Percentiles rank a stretch among this genome's conserved stretches.
Evolutionary conservation across 2,888 invertebrate genomes (phyloP).

Genomic region (Galeopsomyia nigrocyanea): DNA sequence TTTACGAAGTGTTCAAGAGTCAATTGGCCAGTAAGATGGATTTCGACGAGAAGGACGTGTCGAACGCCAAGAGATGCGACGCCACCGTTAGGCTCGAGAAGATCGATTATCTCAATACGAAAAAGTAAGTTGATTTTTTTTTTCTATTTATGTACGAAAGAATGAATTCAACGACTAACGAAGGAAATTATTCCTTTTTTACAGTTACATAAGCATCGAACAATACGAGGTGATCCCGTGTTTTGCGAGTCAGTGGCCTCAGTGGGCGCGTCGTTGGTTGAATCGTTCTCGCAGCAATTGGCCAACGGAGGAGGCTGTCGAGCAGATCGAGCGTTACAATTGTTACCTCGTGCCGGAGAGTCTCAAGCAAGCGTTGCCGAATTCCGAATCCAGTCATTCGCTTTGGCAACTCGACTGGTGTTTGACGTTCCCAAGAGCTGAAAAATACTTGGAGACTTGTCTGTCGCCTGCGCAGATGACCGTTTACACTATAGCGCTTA

Average conservation of each 20-base stretch:
- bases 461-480: conserved; percentile 80
- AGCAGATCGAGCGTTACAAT: conserved; percentile 76
- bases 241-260: conserved; percentile 81
- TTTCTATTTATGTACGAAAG: no score
- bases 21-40: conserved; percentile 74
- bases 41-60: conserved; percentile 72
- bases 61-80: conserved; percentile 48
- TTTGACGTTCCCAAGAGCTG: conserved; percentile 82
- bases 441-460: conserved; percentile 80
- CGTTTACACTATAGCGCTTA: conserved; percentile 78
- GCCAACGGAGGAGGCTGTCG: conserved; percentile 79
- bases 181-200: conserved; percentile 50
- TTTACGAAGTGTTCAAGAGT: conserved; percentile 76
- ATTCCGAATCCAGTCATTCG: conserved; percentile 62
- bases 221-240: conserved; percentile 80
- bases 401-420: conserved; percentile 76
- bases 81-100: conserved; percentile 21
- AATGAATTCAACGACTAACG: background rate
- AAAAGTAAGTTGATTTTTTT: conserved; percentile 10
- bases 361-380: conserved; percentile 69
- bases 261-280: conserved; percentile 78
- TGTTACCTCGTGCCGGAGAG: conserved; percentile 81
- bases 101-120: background rate
- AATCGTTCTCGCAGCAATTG: conserved; percentile 75
- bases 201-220: conserved; percentile 56